These are phyloP conservation scores for Mythimna pallens DNA, from an alignment of 2,888 invertebrate species.

Conservation along the genomic window DNA sequence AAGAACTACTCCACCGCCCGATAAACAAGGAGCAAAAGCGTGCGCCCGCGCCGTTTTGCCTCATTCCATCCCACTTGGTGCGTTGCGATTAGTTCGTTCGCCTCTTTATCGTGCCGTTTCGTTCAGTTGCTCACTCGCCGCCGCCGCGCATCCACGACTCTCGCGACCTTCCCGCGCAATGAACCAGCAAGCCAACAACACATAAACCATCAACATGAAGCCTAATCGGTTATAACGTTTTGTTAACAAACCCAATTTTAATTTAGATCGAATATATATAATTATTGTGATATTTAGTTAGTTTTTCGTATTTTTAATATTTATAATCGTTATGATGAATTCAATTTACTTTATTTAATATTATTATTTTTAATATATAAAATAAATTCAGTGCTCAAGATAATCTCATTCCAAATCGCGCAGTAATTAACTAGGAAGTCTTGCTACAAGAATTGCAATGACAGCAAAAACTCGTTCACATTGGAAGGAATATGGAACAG, in stretches of 20 bases:
- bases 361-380: conserved; percentile 79
- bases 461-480: conserved; percentile 90
- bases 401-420: conserved; percentile 90
- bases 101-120: conserved; percentile 71
- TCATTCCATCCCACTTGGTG: conserved; percentile 85
- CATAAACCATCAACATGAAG: conserved; percentile 90
- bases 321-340: conserved; percentile 87
- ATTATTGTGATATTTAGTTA: conserved; percentile 90
- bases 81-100: conserved; percentile 85
- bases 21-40: conserved; percentile 89
- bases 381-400: conserved; percentile 87
- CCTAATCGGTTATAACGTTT: conserved; percentile 90
- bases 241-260: conserved; percentile 84
- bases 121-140: conserved; percentile 87
- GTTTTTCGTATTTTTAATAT: conserved; percentile 86
- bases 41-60: conserved; percentile 88
- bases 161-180: conserved; percentile 85
- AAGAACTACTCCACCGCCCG: conserved; percentile 84
- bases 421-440: conserved; percentile 79
- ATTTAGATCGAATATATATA: conserved; percentile 89
- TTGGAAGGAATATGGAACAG: conserved; percentile 91
- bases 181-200: conserved; percentile 89
- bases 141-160: conserved; percentile 84
- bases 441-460: conserved; percentile 82
- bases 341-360: conserved; percentile 85